Evolutionary conservation across 2,888 invertebrate species (phyloP).

Genomic region (Protophormia terraenovae): DNA sequence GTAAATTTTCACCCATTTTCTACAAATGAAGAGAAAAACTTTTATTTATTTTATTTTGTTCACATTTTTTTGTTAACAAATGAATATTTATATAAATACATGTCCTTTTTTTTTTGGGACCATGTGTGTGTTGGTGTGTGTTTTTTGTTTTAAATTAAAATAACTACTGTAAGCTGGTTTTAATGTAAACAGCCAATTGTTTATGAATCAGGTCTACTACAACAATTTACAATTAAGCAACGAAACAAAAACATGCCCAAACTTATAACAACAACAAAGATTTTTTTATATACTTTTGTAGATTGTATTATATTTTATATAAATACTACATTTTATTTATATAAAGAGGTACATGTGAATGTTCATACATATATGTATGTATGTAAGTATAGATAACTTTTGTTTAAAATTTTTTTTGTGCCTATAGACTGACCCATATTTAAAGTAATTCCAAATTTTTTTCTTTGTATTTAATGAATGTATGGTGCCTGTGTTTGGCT

Average conservation of each 20-base stretch:
- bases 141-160: slow-evolving; percentile 56
- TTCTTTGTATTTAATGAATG: not conserved
- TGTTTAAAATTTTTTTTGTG: slow-evolving; percentile 16
- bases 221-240: slow-evolving; percentile 57
- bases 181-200: slow-evolving; percentile 65
- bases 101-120: slow-evolving; percentile 11
- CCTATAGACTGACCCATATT: slow-evolving; percentile 46
- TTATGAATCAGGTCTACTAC: slow-evolving; percentile 64
- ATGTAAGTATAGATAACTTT: not conserved
- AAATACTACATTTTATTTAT: not conserved
- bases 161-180: slow-evolving; percentile 65
- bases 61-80: slow-evolving; percentile 18
- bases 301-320: not conserved
- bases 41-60: not conserved
- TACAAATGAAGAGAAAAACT: slow-evolving; percentile 20
- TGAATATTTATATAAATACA: slow-evolving; percentile 34
- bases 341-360: not conserved
- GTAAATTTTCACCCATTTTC: slow-evolving; percentile 9
- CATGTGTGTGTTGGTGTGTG: not conserved
- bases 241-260: slow-evolving; percentile 20
- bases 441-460: slow-evolving; percentile 29
- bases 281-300: not conserved
- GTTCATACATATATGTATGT: not conserved
- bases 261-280: not conserved
- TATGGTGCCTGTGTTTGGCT: not conserved